Percentiles rank a stretch among this genome's conserved stretches.
phyloP scores from a whole-genome alignment of 2,797 vertebrate species.

The Tangara arthus region DNA sequence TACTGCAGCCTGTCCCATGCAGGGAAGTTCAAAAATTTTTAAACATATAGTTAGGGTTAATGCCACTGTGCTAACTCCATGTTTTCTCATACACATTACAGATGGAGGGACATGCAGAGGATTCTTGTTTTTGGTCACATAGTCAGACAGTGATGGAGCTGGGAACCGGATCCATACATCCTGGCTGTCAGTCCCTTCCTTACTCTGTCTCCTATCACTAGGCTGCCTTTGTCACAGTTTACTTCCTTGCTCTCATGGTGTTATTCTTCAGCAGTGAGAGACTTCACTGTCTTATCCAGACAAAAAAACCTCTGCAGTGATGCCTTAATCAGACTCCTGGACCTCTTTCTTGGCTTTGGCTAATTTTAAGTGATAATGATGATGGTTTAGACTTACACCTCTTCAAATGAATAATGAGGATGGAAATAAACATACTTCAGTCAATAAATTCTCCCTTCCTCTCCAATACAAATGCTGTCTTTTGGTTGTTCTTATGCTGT shows the following conservation, averaged over 20 bases:
- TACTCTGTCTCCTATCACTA: background rate
- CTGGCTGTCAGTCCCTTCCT: background rate
- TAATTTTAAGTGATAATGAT: background rate
- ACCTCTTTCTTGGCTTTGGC: background rate
- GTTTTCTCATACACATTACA: background rate
- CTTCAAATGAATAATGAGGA: background rate
- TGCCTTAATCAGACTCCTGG: background rate
- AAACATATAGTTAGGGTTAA: background rate
- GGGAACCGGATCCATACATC: background rate
- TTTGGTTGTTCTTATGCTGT: background rate
- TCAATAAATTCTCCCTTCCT: background rate
- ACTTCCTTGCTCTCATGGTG: background rate
- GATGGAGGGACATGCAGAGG: background rate
- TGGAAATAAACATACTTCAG: background rate
- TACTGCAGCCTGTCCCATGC: background rate
- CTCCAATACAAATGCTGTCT: background rate
- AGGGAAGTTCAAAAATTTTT: background rate
- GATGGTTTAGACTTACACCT: background rate
- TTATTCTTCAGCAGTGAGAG: background rate
- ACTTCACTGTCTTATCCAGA: background rate
- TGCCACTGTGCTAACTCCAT: background rate
- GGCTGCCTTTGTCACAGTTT: background rate
- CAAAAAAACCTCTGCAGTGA: conserved; percentile 6
- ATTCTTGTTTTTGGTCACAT: background rate
- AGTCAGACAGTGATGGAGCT: background rate